A percentile compares a stretch with the other conserved stretches of the same genome.
Evolutionary conservation across 2,797 vertebrate genomes (phyloP).

Genomic region (Microchirus variegatus): DNA sequence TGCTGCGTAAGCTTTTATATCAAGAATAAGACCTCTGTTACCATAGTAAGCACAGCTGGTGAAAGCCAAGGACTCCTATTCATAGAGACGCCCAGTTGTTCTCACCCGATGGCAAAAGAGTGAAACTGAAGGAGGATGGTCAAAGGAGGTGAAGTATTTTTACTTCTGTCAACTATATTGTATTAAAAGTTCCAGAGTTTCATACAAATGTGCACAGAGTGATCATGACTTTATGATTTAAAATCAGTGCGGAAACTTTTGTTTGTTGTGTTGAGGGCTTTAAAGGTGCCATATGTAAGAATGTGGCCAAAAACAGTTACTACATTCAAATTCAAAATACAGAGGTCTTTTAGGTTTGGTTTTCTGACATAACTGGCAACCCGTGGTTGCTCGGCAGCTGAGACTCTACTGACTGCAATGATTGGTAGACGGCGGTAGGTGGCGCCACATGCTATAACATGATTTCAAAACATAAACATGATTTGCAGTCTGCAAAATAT

Average conservation of each 20-base stretch:
- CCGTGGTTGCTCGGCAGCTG: too few species aligned
- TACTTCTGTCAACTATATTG: conserved; percentile 75
- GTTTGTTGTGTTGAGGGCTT: not conserved
- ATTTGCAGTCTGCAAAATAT: too few species aligned
- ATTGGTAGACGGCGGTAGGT: too few species aligned
- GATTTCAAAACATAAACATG: too few species aligned
- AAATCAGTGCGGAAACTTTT: not conserved
- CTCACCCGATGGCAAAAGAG: conserved; percentile 60
- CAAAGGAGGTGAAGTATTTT: conserved; percentile 68
- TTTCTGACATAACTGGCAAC: too few species aligned
- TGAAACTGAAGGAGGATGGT: conserved; percentile 67
- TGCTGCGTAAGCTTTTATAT: conserved; percentile 45
- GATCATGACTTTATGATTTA: conserved; percentile 11
- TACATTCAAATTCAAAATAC: too few species aligned
- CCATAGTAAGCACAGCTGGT: conserved; percentile 52
- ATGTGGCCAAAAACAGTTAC: too few species aligned
- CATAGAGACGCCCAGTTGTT: conserved; percentile 75
- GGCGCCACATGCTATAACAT: too few species aligned
- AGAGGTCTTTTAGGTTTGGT: too few species aligned
- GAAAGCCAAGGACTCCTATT: conserved; percentile 69
- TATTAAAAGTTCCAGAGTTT: conserved; percentile 65
- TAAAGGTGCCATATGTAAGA: too few species aligned
- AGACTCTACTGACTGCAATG: too few species aligned
- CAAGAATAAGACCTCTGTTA: conserved; percentile 35
- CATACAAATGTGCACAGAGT: conserved; percentile 28